Base-by-base conservation (phyloP, 2,113 vertebrate species). In the Etheostoma cragini region DNA sequence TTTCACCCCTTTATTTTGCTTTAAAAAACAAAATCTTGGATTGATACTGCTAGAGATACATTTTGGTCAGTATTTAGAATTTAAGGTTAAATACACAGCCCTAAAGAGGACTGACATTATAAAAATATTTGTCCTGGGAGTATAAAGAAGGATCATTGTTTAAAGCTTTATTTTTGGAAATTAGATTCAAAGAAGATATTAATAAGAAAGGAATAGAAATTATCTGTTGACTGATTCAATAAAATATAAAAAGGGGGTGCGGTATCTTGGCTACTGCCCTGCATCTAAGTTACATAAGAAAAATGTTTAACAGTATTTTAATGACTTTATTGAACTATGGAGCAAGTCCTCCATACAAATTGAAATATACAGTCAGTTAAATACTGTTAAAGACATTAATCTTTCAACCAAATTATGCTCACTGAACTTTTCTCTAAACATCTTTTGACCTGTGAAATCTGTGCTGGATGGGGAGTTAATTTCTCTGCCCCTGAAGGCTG, bases 401-500 rank as follows among this genome's bases (percentile, higher is more conserved):
- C 57, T 16, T 46, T 68, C 33, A 2, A 38, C 26, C 6, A 5
- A 42, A 16, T 21, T 38, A 38, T 38, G 38, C 38, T 38, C 38
- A 10, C 38, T 38, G 2, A 38, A 11, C 38, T 38, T 10, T 38
- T 8, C 19, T 68, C 35, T 19, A 15, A 16, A 26, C 58, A 24
- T 63, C 35, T 30, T 68, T 42, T 61, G 61, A 54, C 62, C 56
- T 7, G 38, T 56, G 14, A 10, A 65, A 19, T 72, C 60, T 26
- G n/a, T 7, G 24, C 24, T 22, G 5, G 38, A 38, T 62, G 11
- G 35, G 26, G 72, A 64, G 24, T 30, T 80, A 24, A 42, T 76
- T 77, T 50, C 19, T 46, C 33, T 68, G 54, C 74, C 52, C 50
- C 47, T 76, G 74, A 50, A 54, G 72, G 61, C 60, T 72, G 67